These are phyloP conservation scores for Ichneumon xanthorius DNA, from an alignment of 2,888 invertebrate species.

Conservation along the genomic window DNA sequence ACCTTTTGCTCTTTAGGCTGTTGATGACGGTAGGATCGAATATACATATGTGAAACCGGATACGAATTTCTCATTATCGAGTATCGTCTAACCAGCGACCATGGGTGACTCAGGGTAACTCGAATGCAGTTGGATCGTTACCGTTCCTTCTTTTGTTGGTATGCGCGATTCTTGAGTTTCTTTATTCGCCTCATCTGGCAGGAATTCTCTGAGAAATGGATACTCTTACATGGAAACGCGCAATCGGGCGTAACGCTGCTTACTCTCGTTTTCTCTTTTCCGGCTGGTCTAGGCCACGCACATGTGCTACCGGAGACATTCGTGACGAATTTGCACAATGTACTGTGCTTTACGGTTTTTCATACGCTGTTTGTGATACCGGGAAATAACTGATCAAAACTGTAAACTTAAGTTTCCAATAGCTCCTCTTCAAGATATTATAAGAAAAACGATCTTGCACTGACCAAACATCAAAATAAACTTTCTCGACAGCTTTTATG, in stretches of 20 bases:
- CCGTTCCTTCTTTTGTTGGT: slow-evolving; percentile 51
- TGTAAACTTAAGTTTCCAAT: not conserved
- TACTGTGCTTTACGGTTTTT: not conserved
- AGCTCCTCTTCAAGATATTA: not conserved
- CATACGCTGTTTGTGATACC: not conserved
- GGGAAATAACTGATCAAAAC: not conserved
- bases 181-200: slow-evolving; percentile 52
- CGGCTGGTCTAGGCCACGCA: slow-evolving; percentile 16
- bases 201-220: slow-evolving; percentile 56
- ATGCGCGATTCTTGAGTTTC: slow-evolving; percentile 31
- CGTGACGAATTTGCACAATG: slow-evolving; percentile 37
- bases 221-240: slow-evolving; percentile 59
- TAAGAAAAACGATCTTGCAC: too few species aligned
- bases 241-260: slow-evolving; percentile 62
- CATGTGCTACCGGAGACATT: slow-evolving; percentile 16
- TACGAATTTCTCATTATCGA: slow-evolving; percentile 54
- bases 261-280: slow-evolving; percentile 49
- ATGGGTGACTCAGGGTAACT: slow-evolving; percentile 48
- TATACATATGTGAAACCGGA: slow-evolving; percentile 48
- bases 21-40: not conserved
- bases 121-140: slow-evolving; percentile 50
- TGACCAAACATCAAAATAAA: too few species aligned
- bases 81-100: slow-evolving; percentile 40
- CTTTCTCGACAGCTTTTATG: too few species aligned
- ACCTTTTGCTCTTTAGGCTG: not conserved